Base-by-base conservation (phyloP, 2,113 vertebrate species). In the Sakesphorus luctuosus region DNA sequence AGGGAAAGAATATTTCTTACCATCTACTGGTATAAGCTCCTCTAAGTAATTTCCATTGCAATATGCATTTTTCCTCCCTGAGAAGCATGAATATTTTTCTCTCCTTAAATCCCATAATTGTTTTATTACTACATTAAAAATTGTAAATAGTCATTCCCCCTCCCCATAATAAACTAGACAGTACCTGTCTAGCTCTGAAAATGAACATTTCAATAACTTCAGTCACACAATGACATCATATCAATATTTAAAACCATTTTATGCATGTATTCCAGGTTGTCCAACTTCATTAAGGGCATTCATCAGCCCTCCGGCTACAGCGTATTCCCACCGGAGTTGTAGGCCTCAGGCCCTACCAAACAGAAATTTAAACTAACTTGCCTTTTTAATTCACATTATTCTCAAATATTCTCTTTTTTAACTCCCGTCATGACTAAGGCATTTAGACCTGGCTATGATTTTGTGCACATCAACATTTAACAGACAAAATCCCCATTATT, bases 171-270 rank as follows among this genome's bases (percentile, higher is more conserved):
- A 98, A 98, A 98, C 98, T 98, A 98, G 96, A 97, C 7, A 25
- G 97, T 98, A 97, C 90, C 98, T 98, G 98, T 98, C 99, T 98
- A 97, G 97, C 98, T 98, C 96, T 50, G 98, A 98, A 99, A 99
- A 99, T 99, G 99, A 99, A 99, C 98, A 98, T 98, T 98, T 98
- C 99, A 99, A 98, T 99, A 98, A 99, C 98, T 99, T 98, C 98
- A 98, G 98, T 98, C 98, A 97, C 97, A 97, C 98, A 98, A 98
- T 99, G 98, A 98, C 98, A 99, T 98, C 96, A 97, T 98, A 99
- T 99, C 99, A 99, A 99, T 99, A 99, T 99, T 99, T 99, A 99
- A 99, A 98, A 98, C 97, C 98, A 98, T 99, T 99, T 99, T 99
- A 99, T 99, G 99, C 99, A 99, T 99, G 98, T 99, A 99, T 99